These are phyloP conservation scores for Gobius niger DNA, from an alignment of 2,113 vertebrate genomes.

Conservation along the genomic window DNA sequence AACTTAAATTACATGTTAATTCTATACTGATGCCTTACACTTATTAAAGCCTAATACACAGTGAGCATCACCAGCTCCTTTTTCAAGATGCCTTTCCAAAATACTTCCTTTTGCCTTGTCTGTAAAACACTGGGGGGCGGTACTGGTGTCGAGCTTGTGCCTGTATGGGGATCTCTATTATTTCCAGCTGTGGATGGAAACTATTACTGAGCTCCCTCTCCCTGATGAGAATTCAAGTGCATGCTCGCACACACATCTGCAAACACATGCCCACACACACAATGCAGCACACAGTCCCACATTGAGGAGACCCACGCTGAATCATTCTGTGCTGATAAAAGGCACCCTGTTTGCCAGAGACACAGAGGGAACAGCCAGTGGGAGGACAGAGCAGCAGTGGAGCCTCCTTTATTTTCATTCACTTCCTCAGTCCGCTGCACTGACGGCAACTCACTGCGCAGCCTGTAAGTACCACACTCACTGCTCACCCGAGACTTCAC, in stretches of 20 bases:
- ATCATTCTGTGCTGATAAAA: slow-evolving; percentile 66
- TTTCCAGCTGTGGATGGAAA: slow-evolving; percentile 85
- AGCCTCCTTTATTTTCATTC: slow-evolving; percentile 61
- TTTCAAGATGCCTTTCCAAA: slow-evolving; percentile 41
- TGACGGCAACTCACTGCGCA: slow-evolving; percentile 53
- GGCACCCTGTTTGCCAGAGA: slow-evolving; percentile 62
- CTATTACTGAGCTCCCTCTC: slow-evolving; percentile 76
- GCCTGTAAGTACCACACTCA: slow-evolving; percentile 63
- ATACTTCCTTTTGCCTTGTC: slow-evolving; percentile 44
- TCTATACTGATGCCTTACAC: neutral
- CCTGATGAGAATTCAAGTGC: slow-evolving; percentile 66
- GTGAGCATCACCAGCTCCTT: slow-evolving; percentile 22
- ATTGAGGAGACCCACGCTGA: slow-evolving; percentile 54
- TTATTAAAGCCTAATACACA: slow-evolving; percentile 4
- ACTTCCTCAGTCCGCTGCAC: slow-evolving; percentile 53
- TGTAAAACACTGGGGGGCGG: slow-evolving; percentile 66
- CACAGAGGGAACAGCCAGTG: slow-evolving; percentile 33
- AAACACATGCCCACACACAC: slow-evolving; percentile 41
- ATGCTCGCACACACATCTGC: slow-evolving; percentile 33
- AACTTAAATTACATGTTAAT: neutral
- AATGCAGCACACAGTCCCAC: slow-evolving; percentile 50
- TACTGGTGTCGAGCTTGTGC: slow-evolving; percentile 49
- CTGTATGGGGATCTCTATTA: slow-evolving; percentile 78
- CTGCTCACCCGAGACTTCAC: slow-evolving; percentile 29
- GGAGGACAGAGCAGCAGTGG: slow-evolving; percentile 31